These are phyloP conservation scores for Brenthis daphne DNA, from an alignment of 2,888 invertebrate species.

Conservation along the genomic window DNA sequence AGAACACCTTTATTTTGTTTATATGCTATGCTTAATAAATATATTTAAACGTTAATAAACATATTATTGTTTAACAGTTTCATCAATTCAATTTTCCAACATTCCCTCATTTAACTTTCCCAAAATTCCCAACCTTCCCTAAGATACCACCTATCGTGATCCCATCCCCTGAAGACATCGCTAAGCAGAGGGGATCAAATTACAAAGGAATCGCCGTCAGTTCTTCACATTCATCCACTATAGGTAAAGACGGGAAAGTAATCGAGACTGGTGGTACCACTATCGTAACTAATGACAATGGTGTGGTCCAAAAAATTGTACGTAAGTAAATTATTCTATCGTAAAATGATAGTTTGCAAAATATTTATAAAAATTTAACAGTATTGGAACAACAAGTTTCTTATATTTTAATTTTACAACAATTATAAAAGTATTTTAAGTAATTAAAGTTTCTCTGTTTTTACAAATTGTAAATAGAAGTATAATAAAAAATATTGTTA, in stretches of 20 bases:
- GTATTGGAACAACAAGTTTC: too few species aligned
- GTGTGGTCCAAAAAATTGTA: conserved; percentile 42
- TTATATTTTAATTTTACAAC: too few species aligned
- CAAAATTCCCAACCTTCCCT: conserved; percentile 27
- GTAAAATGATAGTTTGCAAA: too few species aligned
- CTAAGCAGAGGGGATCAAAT: conserved; percentile 43
- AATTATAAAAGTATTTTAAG: too few species aligned
- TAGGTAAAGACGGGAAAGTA: conserved; percentile 48
- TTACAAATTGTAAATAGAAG: too few species aligned
- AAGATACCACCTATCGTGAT: conserved; percentile 34
- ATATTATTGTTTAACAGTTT: conserved; percentile 31
- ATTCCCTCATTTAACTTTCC: conserved; percentile 25
- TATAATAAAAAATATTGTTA: too few species aligned
- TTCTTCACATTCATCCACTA: conserved; percentile 38
- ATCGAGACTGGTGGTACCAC: conserved; percentile 46
- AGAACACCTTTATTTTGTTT: too few species aligned
- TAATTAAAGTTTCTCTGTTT: too few species aligned
- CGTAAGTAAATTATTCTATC: conserved; percentile 37
- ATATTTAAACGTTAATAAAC: neutral
- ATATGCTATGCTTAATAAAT: too few species aligned
- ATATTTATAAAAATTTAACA: too few species aligned
- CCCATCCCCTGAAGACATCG: conserved; percentile 48
- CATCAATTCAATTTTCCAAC: conserved; percentile 27
- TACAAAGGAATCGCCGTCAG: conserved; percentile 47
- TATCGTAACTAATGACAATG: conserved; percentile 48